Percentiles rank a stretch among this genome's conserved stretches.
Evolutionary conservation across 2,797 vertebrate species (phyloP).

Genomic region (Mionectes olivaceus): DNA sequence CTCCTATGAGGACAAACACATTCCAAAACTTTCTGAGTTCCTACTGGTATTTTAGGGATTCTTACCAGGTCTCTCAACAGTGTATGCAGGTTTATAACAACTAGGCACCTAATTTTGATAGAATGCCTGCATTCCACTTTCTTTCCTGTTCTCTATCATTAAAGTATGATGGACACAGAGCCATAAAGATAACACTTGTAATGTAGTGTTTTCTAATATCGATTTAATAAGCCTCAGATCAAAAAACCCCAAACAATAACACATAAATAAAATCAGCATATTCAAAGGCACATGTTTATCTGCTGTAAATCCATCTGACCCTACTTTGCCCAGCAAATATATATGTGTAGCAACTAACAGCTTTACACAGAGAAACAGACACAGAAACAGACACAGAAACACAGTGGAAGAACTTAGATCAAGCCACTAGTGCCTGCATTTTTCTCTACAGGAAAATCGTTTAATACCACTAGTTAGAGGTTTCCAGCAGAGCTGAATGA

Average conservation of each 20-base stretch:
- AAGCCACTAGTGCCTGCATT: neutral
- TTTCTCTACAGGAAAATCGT: neutral
- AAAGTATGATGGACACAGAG: neutral
- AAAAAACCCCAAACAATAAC: neutral
- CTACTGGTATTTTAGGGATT: neutral
- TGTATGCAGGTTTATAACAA: neutral
- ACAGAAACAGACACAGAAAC: neutral
- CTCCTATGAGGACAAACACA: neutral
- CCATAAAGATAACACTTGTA: neutral
- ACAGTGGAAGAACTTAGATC: neutral
- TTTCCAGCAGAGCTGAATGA: conserved; percentile 9
- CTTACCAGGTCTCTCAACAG: neutral
- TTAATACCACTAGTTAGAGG: neutral
- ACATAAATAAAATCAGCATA: neutral
- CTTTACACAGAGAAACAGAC: neutral
- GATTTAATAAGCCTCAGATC: neutral
- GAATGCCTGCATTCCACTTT: neutral
- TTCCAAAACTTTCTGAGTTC: neutral
- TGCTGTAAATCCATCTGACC: neutral
- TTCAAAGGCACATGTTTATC: neutral
- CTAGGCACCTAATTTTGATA: neutral
- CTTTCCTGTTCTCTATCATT: neutral
- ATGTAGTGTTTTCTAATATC: neutral
- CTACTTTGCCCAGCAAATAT: neutral
- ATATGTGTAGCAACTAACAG: neutral